These are phyloP conservation scores for Nephrocerus scutellatus DNA, from an alignment of 2,888 invertebrate species.

Conservation along the genomic window DNA sequence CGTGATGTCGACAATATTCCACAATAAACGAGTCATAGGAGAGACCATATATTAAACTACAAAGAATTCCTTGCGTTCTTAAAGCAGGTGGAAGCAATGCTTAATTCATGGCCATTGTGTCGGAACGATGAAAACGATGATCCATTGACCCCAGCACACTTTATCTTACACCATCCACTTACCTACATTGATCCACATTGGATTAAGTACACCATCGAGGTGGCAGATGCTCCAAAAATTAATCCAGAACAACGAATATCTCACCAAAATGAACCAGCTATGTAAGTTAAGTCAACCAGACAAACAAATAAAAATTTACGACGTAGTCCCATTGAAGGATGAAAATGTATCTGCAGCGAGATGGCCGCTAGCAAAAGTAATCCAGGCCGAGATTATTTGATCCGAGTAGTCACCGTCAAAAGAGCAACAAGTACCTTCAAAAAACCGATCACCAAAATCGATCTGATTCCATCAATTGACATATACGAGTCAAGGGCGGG, in stretches of 20 bases:
- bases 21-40: slow-evolving; percentile 8
- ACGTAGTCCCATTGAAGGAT: slow-evolving; percentile 15
- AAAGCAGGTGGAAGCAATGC: slow-evolving; percentile 6
- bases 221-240: slow-evolving; percentile 14
- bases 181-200: slow-evolving; percentile 7
- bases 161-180: slow-evolving; percentile 11
- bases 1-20: slow-evolving; percentile 6
- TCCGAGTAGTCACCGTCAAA: slow-evolving; percentile 17
- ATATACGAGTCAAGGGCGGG: no score
- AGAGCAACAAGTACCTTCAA: slow-evolving; percentile 8
- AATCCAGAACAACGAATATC: slow-evolving; percentile 17
- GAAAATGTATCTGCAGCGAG: slow-evolving; percentile 16
- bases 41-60: slow-evolving; percentile 4
- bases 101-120: slow-evolving; percentile 12
- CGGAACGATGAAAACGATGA: background rate
- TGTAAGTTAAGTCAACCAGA: slow-evolving; percentile 13
- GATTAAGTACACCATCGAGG: slow-evolving; percentile 5
- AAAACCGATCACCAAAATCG: slow-evolving; percentile 9
- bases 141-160: slow-evolving; percentile 8
- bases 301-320: slow-evolving; percentile 6
- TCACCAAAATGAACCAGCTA: slow-evolving; percentile 14
- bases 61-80: slow-evolving; percentile 11
- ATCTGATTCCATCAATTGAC: no score
- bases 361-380: slow-evolving; percentile 16
- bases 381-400: slow-evolving; percentile 10